Base-by-base conservation (phyloP, 2,797 vertebrate species). In the Philypnodon macrostomus region DNA sequence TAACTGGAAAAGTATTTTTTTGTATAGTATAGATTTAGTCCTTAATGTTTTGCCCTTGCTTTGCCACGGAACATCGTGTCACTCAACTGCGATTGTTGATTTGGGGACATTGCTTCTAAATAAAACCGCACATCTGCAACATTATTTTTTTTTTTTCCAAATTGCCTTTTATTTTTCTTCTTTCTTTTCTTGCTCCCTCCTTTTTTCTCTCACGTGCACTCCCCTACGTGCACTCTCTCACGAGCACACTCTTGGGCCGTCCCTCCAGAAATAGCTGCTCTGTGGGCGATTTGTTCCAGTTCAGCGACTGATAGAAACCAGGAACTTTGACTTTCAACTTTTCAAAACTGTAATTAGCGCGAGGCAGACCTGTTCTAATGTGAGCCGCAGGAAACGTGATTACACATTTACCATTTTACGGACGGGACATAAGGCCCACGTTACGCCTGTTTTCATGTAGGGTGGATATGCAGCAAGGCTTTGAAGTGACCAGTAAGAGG, bases 281-380 rank as follows among this genome's bases (percentile, higher is more conserved):
- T 59, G 58, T 77, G 66, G 63, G 56, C 19, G 5, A 55, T 69
- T 72, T 58, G 42, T 73, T 75, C 67, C 69, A 58, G 39, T 55
- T 53, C 64, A 56, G 1, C 11, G 41, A 39, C 21, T 58, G 44
- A 70, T 68, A 45, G 55, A 34, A 57, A 52, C 42, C 41, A 18
- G 48, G 41, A 35, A 59, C 51, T 35, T 42, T 53, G 52, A 36
- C 47, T 62, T 67, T 57, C 21, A 55, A 63, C 53, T 72, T 62
- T 17, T 42, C 7, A 10, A 27, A 62, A 26, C 42, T 53, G 29
- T 44, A 58, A 66, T 61, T 56, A 53, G 41, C 40, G 24, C 16
- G 32, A 7, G 33, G 49, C 53, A 49, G 47, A 38, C 35, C 53
- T 65, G 44, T 47, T 60, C 17, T 51, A 42, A 53, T 48, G 23